Percentiles rank a stretch among this genome's conserved stretches.
phyloP scores from a whole-genome alignment of 2,888 invertebrate species.

The Steinernema scapterisci region DNA sequence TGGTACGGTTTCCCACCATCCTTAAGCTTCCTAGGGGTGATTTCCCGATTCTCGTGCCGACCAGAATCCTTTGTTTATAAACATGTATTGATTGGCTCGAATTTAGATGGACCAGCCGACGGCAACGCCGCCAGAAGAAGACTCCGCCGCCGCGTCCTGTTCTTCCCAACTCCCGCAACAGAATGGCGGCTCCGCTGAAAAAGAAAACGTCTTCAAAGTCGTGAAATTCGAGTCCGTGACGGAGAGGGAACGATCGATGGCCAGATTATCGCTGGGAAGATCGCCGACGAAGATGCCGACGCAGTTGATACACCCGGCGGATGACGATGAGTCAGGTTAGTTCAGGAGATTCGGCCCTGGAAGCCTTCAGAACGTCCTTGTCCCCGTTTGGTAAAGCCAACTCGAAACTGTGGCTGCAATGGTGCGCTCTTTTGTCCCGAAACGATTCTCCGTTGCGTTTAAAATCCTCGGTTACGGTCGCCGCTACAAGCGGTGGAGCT shows the following conservation, averaged over 20 bases:
- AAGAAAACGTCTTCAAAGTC: constrained; percentile 42
- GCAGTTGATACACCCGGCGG: constrained; percentile 66
- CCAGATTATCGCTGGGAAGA: constrained; percentile 35
- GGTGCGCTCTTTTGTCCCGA: no score
- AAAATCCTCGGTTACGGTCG: background rate
- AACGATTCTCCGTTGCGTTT: background rate
- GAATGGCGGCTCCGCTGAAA: background rate
- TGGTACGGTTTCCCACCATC: no score
- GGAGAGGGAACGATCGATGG: constrained; percentile 48
- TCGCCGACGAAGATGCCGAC: constrained; percentile 62
- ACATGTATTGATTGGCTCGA: background rate
- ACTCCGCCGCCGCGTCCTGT: background rate
- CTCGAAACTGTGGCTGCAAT: no score
- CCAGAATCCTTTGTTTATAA: background rate
- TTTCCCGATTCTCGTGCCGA: background rate
- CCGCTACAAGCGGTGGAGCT: background rate
- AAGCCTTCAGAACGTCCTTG: background rate
- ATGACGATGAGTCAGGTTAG: constrained; percentile 66
- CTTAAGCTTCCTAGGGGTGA: no score
- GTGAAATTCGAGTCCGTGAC: constrained; percentile 54
- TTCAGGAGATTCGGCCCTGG: no score
- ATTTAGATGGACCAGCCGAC: constrained; percentile 22
- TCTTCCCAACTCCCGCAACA: no score
- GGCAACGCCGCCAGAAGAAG: background rate
- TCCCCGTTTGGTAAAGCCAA: background rate